Evolutionary conservation across 2,113 vertebrate species (phyloP).

Genomic region (Catharus fuscescens): DNA sequence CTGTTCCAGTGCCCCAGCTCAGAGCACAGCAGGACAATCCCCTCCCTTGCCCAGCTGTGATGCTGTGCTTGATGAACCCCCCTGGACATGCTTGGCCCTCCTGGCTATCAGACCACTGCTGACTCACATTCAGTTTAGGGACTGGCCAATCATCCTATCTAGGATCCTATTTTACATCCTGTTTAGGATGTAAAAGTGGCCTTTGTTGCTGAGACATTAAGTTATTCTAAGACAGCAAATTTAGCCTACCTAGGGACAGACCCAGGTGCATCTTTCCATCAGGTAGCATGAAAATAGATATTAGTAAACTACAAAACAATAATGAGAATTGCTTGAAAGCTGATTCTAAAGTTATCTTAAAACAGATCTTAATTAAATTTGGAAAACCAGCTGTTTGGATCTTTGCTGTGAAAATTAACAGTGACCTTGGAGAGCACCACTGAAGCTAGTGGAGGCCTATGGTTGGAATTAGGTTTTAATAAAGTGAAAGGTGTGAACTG

Average conservation of each 20-base stretch:
- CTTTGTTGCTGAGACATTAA: not conserved
- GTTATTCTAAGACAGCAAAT: not conserved
- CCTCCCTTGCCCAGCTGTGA: rapidly evolving
- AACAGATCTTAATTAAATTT: not conserved
- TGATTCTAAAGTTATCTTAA: not conserved
- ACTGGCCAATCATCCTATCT: not conserved
- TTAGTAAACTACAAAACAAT: not conserved
- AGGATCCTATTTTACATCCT: too few relatives aligned
- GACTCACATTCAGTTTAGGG: rapidly evolving
- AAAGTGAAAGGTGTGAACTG: not conserved
- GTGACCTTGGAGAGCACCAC: not conserved
- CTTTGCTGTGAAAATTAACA: not conserved
- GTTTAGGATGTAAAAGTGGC: not conserved
- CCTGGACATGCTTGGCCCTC: rapidly evolving
- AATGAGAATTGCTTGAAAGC: not conserved
- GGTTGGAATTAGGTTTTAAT: not conserved
- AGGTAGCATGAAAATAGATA: not conserved
- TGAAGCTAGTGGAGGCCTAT: not conserved
- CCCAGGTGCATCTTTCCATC: not conserved
- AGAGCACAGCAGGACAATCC: not conserved
- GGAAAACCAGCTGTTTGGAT: not conserved
- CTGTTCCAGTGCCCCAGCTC: not conserved
- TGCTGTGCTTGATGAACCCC: not conserved
- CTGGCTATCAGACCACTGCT: not conserved
- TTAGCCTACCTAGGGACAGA: not conserved